A percentile compares a stretch with the other conserved stretches of the same genome.
These are phyloP conservation scores for Temnothorax nylanderi DNA, from an alignment of 1,140 invertebrate genomes.

Conservation along the genomic window DNA sequence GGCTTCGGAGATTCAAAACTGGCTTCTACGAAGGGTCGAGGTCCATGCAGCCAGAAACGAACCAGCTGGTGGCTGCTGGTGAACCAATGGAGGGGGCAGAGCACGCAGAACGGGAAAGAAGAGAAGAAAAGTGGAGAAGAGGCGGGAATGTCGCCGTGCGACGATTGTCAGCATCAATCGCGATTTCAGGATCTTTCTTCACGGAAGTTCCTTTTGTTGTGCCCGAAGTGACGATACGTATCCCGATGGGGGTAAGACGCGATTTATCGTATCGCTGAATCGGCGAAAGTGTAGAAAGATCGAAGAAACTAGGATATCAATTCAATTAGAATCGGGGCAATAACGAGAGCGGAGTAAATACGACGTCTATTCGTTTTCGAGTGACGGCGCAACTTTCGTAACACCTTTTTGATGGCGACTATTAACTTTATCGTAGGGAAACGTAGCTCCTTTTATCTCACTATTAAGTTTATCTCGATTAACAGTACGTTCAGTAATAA, in stretches of 20 bases:
- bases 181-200: background rate
- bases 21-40: constrained; percentile 53
- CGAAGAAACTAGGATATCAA: background rate
- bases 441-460: background rate
- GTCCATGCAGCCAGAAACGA: constrained; percentile 55
- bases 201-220: background rate
- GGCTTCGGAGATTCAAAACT: constrained; percentile 34
- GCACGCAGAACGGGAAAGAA: constrained; percentile 28
- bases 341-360: background rate
- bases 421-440: constrained; percentile 4
- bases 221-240: background rate
- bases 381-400: background rate
- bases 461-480: background rate
- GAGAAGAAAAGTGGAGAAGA: constrained; percentile 26
- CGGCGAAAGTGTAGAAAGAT: background rate
- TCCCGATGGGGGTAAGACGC: background rate
- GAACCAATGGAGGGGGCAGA: background rate
- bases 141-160: background rate
- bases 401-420: background rate
- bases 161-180: background rate
- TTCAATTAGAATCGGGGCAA: background rate
- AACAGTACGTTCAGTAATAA: background rate
- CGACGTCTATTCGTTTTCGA: background rate
- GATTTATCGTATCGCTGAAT: background rate
- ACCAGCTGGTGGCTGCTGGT: constrained; percentile 67